These are phyloP conservation scores for Pogonophryne albipinna DNA, from an alignment of 2,797 vertebrate genomes.

Conservation along the genomic window DNA sequence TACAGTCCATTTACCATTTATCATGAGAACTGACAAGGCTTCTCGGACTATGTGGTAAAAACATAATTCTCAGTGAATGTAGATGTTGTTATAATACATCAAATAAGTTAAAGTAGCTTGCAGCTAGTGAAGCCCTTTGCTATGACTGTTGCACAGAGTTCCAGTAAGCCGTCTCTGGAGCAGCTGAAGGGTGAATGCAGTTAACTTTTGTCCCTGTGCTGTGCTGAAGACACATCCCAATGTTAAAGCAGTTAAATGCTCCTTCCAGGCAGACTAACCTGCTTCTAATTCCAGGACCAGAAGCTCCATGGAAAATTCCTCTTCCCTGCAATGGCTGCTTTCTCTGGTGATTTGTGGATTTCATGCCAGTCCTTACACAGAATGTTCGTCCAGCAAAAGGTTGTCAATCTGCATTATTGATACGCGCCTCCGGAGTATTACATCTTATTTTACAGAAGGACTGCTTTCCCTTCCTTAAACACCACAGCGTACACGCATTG, in stretches of 20 bases:
- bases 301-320: slow-evolving; percentile 24
- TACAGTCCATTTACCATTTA: no score
- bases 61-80: no score
- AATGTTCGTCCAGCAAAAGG: slow-evolving; percentile 11
- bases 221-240: slow-evolving; percentile 5
- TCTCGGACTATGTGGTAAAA: background rate
- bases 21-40: background rate
- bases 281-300: slow-evolving; percentile 31
- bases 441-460: slow-evolving; percentile 24
- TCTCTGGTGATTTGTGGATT: slow-evolving; percentile 47
- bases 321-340: slow-evolving; percentile 9
- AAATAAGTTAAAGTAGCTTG: no score
- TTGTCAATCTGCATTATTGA: slow-evolving; percentile 27
- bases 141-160: no score
- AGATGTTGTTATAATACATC: background rate
- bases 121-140: no score
- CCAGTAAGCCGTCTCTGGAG: background rate
- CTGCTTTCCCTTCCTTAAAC: slow-evolving; percentile 6
- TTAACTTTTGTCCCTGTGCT: slow-evolving; percentile 3
- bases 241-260: slow-evolving; percentile 1
- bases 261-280: slow-evolving; percentile 26
- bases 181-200: background rate
- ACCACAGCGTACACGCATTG: slow-evolving; percentile 17
- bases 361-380: slow-evolving; percentile 8
- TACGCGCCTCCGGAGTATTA: slow-evolving; percentile 29